Percentiles rank a stretch among this genome's conserved stretches.
Evolutionary conservation across 2,113 vertebrate species (phyloP).

Genomic region (Triplophysa rosa): DNA sequence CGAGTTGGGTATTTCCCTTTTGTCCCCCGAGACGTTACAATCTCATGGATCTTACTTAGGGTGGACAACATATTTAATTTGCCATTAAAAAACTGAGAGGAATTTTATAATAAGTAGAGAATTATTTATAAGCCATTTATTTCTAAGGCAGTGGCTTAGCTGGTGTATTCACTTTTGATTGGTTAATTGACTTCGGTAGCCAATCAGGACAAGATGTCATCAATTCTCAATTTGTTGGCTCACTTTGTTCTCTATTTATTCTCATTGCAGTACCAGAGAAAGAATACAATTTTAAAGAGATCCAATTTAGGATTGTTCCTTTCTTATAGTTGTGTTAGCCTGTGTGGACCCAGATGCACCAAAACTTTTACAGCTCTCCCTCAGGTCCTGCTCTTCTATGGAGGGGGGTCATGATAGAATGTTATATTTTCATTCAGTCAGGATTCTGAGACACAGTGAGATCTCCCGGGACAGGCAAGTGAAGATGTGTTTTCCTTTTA

Average conservation of each 20-base stretch:
- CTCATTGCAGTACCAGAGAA: too few relatives aligned
- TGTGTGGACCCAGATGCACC: neutral
- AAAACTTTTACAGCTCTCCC: slow-evolving; percentile 24
- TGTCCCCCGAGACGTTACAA: neutral
- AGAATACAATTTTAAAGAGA: too few relatives aligned
- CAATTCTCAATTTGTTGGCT: too few relatives aligned
- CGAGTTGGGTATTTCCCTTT: slow-evolving; percentile 22
- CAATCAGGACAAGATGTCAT: neutral
- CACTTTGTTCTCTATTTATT: too few relatives aligned
- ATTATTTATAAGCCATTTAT: neutral
- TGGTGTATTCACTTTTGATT: neutral
- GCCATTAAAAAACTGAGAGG: neutral
- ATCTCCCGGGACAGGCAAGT: slow-evolving; percentile 29
- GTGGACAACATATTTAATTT: too few relatives aligned
- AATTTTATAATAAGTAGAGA: neutral
- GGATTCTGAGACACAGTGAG: slow-evolving; percentile 27
- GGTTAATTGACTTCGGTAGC: neutral
- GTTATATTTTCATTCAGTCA: slow-evolving; percentile 47
- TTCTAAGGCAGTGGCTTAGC: neutral
- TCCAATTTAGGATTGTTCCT: too few relatives aligned
- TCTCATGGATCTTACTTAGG: neutral
- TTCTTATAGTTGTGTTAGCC: neutral
- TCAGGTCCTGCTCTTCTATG: slow-evolving; percentile 29
- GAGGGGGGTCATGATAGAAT: slow-evolving; percentile 15
- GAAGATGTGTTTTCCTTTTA: slow-evolving; percentile 37